Base-by-base conservation (phyloP, 2,797 vertebrate species). In the Morus bassanus region DNA sequence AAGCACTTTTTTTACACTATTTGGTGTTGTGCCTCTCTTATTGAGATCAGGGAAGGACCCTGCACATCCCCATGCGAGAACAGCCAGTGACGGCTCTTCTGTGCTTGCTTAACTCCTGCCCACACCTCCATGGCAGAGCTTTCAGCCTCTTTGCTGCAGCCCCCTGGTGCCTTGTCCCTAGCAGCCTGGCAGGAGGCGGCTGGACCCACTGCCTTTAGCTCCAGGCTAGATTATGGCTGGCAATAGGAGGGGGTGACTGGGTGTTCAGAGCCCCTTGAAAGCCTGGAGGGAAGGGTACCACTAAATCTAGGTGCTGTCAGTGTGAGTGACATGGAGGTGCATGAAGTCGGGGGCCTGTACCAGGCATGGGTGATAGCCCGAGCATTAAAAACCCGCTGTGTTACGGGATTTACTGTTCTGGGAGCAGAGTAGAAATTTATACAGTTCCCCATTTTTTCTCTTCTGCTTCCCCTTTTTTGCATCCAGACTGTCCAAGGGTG, bases 301-400 rank as follows among this genome's bases (percentile, higher is more conserved):
- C n/a, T 17, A 22, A 63, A 37, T 23, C 25, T 43, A n/a, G 27
- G 10, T 39, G 30, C 24, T 39, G 22, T 24, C 35, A 54, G 33
- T 3, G 14, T 57, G 35, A 87, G 18, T 43, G n/a, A 73, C 3
- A 0, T 53, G 77, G 51, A 91, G 6, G 19, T 35, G 6, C 64
- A 25, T 16, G 60, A 69, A 57, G 0, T 1, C 35, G 25, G 3
- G 37, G 28, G 4, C 4, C 8, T 2, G 7, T 31, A 43, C 11
- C 24, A 35, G 48, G 10, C 18, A 50, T 5, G 9, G 9, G 10
- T 3, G 2, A 41, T 2, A 50, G 28, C 17, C 51, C 6, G 18
- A 33, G 12, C 9, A 56, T 61, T 45, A 63, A 70, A 75, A 78
- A 6, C 2, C 8, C 14, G 37, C 27, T 21, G 3, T n/a, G n/a